Percentiles rank a stretch among this genome's conserved stretches.
phyloP scores from a whole-genome alignment of 2,888 invertebrate species.

The Charanyca ferruginea region DNA sequence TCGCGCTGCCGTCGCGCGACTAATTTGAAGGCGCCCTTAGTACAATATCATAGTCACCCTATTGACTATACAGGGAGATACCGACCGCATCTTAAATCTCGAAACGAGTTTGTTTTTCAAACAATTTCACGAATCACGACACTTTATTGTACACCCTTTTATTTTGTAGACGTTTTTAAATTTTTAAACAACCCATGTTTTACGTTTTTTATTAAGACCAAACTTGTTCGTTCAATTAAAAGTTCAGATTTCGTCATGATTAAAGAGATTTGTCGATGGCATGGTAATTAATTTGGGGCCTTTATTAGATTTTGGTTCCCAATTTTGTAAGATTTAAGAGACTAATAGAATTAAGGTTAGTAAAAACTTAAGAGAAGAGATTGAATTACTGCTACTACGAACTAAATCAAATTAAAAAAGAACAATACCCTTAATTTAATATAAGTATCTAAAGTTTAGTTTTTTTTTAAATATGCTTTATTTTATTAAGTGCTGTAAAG shows the following conservation, averaged over 20 bases:
- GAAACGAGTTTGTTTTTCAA: slow-evolving; percentile 56
- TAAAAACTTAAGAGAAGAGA: background rate
- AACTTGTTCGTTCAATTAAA: slow-evolving; percentile 49
- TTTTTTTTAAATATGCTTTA: too few species aligned
- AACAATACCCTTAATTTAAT: background rate
- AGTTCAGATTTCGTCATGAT: slow-evolving; percentile 45
- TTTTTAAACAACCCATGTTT: slow-evolving; percentile 27
- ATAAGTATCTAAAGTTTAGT: background rate
- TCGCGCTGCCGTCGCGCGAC: too few species aligned
- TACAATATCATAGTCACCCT: slow-evolving; percentile 37
- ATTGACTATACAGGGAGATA: slow-evolving; percentile 18
- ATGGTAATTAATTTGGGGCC: slow-evolving; percentile 25
- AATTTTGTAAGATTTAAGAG: slow-evolving; percentile 31
- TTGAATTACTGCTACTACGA: background rate
- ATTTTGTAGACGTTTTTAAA: slow-evolving; percentile 39
- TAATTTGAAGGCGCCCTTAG: too few species aligned
- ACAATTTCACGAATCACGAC: slow-evolving; percentile 60
- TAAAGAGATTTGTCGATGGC: slow-evolving; percentile 24
- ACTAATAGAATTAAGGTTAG: background rate
- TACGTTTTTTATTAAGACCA: background rate
- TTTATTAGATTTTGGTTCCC: slow-evolving; percentile 37
- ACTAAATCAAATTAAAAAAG: background rate
- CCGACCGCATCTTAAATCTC: slow-evolving; percentile 40
- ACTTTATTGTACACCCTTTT: slow-evolving; percentile 54
- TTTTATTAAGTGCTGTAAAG: too few species aligned